These are phyloP conservation scores for Oxystoma pomonae DNA, from an alignment of 2,888 invertebrate genomes.

Conservation along the genomic window DNA sequence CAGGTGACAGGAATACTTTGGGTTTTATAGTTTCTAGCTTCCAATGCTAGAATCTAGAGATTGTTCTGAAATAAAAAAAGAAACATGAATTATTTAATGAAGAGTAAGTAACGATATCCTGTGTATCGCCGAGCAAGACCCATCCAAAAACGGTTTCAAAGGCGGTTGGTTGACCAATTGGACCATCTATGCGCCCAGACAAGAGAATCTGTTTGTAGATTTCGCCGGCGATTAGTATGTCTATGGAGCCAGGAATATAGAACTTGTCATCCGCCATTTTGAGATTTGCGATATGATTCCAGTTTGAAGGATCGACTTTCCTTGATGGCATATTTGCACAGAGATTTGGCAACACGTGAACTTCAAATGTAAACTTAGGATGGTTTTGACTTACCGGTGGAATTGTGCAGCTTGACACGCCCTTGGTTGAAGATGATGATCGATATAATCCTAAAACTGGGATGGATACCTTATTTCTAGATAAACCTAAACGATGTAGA, in stretches of 20 bases:
- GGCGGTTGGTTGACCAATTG: not conserved
- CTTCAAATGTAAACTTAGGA: not conserved
- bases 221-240: not conserved
- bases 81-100: not conserved
- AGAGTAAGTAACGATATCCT: not conserved
- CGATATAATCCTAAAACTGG: not conserved
- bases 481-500: not conserved
- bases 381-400: not conserved
- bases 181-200: not conserved
- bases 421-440: not conserved
- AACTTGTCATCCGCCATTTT: not conserved
- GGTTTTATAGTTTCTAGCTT: slow-evolving; percentile 8
- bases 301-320: not conserved
- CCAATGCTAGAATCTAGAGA: slow-evolving; percentile 6
- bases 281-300: not conserved
- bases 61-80: not conserved
- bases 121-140: not conserved
- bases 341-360: not conserved
- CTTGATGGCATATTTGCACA: not conserved
- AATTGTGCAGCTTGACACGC: too few species aligned
- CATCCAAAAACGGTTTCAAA: not conserved
- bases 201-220: too few species aligned
- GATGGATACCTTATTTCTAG: not conserved
- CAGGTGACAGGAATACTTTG: not conserved
- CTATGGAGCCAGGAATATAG: not conserved